A percentile compares a stretch with the other conserved stretches of the same genome.
Conservation (phyloP, 2,888 invertebrate genomes). For the Luperina testacea region DNA sequence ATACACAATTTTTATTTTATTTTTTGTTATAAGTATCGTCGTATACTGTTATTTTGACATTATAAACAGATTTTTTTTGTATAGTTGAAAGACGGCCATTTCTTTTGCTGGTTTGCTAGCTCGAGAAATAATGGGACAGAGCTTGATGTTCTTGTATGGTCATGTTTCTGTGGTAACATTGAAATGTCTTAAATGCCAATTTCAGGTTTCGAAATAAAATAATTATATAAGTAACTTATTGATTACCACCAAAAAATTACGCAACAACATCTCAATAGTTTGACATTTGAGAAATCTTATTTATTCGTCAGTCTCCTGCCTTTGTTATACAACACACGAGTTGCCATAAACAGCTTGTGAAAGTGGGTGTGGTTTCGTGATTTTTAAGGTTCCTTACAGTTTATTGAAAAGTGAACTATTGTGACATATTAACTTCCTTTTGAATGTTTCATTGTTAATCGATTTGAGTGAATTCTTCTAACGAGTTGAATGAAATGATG, state of each 20-base stretch:
- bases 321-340: constrained; percentile 55
- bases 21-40: too few relatives aligned
- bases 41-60: too few relatives aligned
- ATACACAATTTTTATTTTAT: too few relatives aligned
- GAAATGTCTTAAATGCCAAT: not conserved
- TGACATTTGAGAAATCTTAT: constrained; percentile 48
- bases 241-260: not conserved
- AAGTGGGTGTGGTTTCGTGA: constrained; percentile 43
- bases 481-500: not conserved
- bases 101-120: not conserved
- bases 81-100: not conserved
- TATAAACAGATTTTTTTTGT: too few relatives aligned
- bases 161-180: not conserved
- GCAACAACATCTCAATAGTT: constrained; percentile 14
- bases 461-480: not conserved
- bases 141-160: not conserved
- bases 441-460: not conserved
- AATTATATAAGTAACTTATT: not conserved
- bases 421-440: not conserved
- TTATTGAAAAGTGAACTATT: not conserved
- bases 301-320: constrained; percentile 25
- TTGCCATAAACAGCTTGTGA: constrained; percentile 50
- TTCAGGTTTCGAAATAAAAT: not conserved
- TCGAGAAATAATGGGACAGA: not conserved
- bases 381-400: constrained; percentile 5